Base-by-base conservation (phyloP, 2,113 vertebrate species). In the Gavia stellata region DNA sequence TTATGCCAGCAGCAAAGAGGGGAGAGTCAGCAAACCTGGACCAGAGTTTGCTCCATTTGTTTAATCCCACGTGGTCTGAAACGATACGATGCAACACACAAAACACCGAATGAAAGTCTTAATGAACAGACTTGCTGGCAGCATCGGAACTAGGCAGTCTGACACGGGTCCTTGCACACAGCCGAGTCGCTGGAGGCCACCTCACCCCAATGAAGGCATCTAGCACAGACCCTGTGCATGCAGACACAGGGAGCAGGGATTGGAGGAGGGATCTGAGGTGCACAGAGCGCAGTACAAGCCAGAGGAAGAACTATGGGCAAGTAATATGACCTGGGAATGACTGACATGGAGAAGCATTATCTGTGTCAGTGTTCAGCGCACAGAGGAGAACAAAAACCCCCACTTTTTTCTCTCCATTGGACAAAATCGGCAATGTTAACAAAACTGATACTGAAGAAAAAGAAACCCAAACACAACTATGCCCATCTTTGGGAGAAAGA, bases 371-470 rank as follows among this genome's bases (percentile, higher is more conserved):
- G 62, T 70, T 72, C 81, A 77, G 31, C 36, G 18, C 23, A 26
- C 16, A 70, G 17, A 70, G 20, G 15, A 81, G 11, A n/a, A 28
- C 0, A 2, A 44, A 70, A 45, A 4, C 0, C 3, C 10, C 31
- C 5, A 6, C 17, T 33, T 80, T 58, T 92, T 82, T 59, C 42
- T 65, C 24, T 72, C 14, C 10, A 8, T 14, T 63, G 29, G 58
- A n/a, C 18, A 71, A 91, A 94, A 70, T 52, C 53, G 62, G 13
- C 24, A 44, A 44, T 50, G 31, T 49, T 70, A 78, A 26, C 12
- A 67, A 38, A 66, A 74, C 8, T 23, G 12, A 34, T 42, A 40
- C 28, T 44, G 17, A 90, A 81, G 18, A 13, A 11, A 50, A 63
- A 31, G 25, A 29, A 70, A 0, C 3, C 19, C 28, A 33, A 62